phyloP scores from a whole-genome alignment of 2,888 invertebrate genomes.

The Heterodera filipjevi region DNA sequence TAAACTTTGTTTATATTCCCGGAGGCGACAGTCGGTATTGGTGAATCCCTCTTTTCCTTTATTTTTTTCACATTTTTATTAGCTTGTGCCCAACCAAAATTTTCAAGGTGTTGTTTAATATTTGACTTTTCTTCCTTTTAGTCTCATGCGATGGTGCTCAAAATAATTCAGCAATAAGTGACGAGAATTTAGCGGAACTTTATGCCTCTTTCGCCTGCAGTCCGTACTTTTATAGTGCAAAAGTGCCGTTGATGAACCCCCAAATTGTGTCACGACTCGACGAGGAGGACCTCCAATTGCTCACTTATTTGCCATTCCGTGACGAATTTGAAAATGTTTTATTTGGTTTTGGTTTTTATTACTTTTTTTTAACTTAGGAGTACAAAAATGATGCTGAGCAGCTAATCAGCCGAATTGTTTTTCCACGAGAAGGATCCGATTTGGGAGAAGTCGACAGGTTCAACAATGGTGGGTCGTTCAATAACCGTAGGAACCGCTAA shows the following conservation, averaged over 20 bases:
- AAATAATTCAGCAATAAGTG: neutral
- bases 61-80: no score
- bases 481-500: no score
- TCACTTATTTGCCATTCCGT: slow-evolving; percentile 41
- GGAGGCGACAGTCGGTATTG: no score
- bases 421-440: slow-evolving; percentile 31
- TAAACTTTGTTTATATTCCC: no score
- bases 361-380: slow-evolving; percentile 39
- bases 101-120: neutral
- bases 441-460: slow-evolving; percentile 34
- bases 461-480: slow-evolving; percentile 38
- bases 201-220: slow-evolving; percentile 23
- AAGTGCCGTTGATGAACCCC: slow-evolving; percentile 21
- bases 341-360: neutral
- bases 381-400: slow-evolving; percentile 51
- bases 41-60: no score
- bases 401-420: slow-evolving; percentile 46
- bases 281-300: slow-evolving; percentile 41
- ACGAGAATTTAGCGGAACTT: slow-evolving; percentile 14
- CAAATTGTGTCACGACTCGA: slow-evolving; percentile 33
- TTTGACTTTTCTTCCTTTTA: neutral
- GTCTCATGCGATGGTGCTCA: neutral
- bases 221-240: slow-evolving; percentile 32
- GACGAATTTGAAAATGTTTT: slow-evolving; percentile 44
- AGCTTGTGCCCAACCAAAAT: no score